A percentile compares a stretch with the other conserved stretches of the same genome.
Conservation (phyloP, 2,113 vertebrate genomes). For the Archilochus colubris region DNA sequence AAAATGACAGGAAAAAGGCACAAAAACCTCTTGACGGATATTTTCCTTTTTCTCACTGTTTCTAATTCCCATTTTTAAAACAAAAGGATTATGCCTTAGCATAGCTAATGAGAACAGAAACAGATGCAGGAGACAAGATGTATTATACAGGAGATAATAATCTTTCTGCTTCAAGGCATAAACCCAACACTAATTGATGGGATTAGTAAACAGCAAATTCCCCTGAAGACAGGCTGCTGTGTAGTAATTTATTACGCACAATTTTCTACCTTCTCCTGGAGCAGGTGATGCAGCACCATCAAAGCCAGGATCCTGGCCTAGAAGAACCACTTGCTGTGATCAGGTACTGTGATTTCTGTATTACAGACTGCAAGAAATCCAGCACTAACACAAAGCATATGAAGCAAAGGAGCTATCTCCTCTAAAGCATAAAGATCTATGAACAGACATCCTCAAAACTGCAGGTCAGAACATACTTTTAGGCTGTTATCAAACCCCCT, state of each 20-base stretch:
- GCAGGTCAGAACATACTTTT: neutral
- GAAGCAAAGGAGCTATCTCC: neutral
- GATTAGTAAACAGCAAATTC: conserved; percentile 46
- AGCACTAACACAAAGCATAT: neutral
- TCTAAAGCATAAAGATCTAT: neutral
- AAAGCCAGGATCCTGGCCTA: neutral
- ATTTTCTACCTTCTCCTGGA: neutral
- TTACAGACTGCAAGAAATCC: neutral
- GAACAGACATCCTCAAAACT: neutral
- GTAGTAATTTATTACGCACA: neutral
- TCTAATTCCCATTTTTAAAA: conserved; percentile 41
- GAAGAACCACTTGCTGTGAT: accelerated
- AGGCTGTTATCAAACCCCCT: neutral
- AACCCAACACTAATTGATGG: conserved; percentile 34
- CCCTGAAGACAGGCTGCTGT: conserved; percentile 13
- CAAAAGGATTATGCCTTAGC: conserved; percentile 15
- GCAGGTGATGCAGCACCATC: neutral
- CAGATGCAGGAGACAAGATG: conserved; percentile 40
- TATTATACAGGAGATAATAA: conserved; percentile 40
- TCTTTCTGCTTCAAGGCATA: conserved; percentile 31
- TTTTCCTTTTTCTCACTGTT: neutral
- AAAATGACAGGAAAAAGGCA: neutral
- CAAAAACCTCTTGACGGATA: neutral
- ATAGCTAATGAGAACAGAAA: conserved; percentile 31
- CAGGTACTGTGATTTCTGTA: neutral